Percentiles rank a stretch among this genome's conserved stretches.
Evolutionary conservation across 2,797 vertebrate species (phyloP).

Genomic region (Hyperoplus immaculatus): DNA sequence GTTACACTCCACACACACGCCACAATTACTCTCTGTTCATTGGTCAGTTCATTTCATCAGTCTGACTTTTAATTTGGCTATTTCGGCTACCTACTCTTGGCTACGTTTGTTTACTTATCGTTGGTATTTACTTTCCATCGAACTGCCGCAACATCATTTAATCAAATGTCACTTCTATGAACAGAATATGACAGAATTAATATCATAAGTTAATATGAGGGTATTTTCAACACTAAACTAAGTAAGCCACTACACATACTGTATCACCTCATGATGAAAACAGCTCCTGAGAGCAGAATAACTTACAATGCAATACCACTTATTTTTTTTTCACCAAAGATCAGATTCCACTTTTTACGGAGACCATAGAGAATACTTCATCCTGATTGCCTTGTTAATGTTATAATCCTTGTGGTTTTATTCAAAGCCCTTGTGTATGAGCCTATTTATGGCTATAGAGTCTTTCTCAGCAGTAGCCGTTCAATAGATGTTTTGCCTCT

Average conservation of each 20-base stretch:
- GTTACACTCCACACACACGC: too few species aligned
- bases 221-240: too few species aligned
- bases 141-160: too few species aligned
- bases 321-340: neutral
- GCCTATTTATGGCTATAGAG: neutral
- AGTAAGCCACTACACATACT: neutral
- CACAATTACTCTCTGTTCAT: too few species aligned
- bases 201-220: too few species aligned
- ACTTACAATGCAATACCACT: neutral
- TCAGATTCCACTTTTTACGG: neutral
- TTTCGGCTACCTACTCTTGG: too few species aligned
- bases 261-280: neutral
- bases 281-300: neutral
- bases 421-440: neutral
- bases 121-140: too few species aligned
- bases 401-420: neutral
- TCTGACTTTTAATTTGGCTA: too few species aligned
- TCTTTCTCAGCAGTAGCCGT: neutral
- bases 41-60: too few species aligned
- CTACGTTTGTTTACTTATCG: too few species aligned
- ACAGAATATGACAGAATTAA: too few species aligned
- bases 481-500: neutral
- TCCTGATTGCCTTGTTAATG: conserved; percentile 4
- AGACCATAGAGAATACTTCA: neutral
- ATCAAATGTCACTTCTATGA: too few species aligned